Evolutionary conservation across 2,888 invertebrate genomes (phyloP).

Genomic region (Zaprionus lineosus): DNA sequence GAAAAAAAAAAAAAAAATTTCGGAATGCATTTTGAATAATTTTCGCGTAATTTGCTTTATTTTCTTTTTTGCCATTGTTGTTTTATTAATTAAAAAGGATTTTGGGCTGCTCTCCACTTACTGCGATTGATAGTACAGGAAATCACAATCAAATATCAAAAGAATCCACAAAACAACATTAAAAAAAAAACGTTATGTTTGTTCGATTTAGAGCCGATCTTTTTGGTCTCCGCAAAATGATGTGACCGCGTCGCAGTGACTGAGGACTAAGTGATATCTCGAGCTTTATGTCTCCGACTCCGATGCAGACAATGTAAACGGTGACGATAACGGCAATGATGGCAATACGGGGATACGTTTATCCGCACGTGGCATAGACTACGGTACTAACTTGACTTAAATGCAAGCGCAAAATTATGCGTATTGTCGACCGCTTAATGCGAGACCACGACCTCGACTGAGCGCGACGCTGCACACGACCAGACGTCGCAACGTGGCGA

Average conservation of each 20-base stretch:
- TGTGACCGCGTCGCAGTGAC: conserved; percentile 34
- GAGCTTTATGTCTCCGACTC: conserved; percentile 11
- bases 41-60: too few species aligned
- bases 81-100: too few species aligned
- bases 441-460: conserved; percentile 67
- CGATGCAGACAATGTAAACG: conserved; percentile 5
- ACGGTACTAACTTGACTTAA: conserved; percentile 24
- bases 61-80: too few species aligned
- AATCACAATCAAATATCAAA: conserved; percentile 22
- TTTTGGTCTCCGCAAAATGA: conserved; percentile 20
- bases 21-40: conserved; percentile 13
- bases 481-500: conserved; percentile 18
- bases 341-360: too few species aligned
- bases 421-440: conserved; percentile 58
- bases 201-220: conserved; percentile 27
- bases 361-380: conserved; percentile 31
- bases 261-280: too few species aligned
- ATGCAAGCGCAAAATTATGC: conserved; percentile 9
- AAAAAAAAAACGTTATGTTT: conserved; percentile 19
- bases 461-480: conserved; percentile 41
- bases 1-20: conserved; percentile 1
- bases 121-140: conserved; percentile 10
- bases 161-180: conserved; percentile 21
- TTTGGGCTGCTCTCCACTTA: conserved; percentile 5
- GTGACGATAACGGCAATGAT: background rate